Evolutionary conservation across 2,113 vertebrate species (phyloP).

Genomic region (Lepisosteus oculatus): DNA sequence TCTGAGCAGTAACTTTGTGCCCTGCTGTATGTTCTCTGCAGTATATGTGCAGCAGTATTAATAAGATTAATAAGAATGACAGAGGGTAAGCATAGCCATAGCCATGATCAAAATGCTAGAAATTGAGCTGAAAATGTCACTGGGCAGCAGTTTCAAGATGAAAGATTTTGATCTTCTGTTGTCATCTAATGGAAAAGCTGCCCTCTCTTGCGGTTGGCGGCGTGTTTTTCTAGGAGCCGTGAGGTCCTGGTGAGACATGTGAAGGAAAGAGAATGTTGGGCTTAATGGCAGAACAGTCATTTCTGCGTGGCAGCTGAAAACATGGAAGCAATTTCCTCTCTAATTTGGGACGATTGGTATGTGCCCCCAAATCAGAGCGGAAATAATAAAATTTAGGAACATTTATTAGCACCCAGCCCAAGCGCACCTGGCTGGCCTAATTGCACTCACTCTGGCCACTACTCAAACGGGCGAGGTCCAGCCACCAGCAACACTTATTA

Average conservation of each 20-base stretch:
- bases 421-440: conserved; percentile 94
- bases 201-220: too few relatives aligned
- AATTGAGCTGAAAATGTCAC: too few relatives aligned
- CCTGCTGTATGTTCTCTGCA: too few relatives aligned
- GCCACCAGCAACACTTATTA: conserved; percentile 77
- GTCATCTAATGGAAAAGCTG: neutral
- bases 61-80: too few relatives aligned
- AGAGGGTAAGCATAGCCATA: too few relatives aligned
- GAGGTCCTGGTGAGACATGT: neutral
- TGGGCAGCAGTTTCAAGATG: neutral
- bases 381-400: conserved; percentile 95
- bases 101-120: too few relatives aligned
- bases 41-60: too few relatives aligned
- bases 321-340: conserved; percentile 67
- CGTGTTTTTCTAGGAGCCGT: neutral
- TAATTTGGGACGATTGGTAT: conserved; percentile 80
- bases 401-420: conserved; percentile 79
- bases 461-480: conserved; percentile 71
- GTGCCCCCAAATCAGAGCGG: conserved; percentile 75
- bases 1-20: too few relatives aligned
- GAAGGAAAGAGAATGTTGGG: conserved; percentile 4
- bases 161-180: neutral
- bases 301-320: conserved; percentile 61
- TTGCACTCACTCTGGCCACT: conserved; percentile 78
- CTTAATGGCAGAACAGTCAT: neutral